Evolutionary conservation across 2,888 invertebrate species (phyloP).

Genomic region (Sipha maydis): DNA sequence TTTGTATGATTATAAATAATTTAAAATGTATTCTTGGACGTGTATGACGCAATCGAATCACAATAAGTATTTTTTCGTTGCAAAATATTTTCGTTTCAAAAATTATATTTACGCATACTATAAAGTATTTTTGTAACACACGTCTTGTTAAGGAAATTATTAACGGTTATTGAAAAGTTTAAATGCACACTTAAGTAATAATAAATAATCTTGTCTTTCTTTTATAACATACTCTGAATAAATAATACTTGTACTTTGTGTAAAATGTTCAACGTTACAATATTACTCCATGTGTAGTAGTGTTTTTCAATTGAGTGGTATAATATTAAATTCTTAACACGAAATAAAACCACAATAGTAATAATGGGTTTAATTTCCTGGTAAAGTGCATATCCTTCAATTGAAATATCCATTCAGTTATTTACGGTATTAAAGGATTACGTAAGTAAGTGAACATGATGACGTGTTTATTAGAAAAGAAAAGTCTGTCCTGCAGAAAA

Average conservation of each 20-base stretch:
- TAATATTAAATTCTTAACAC: background rate
- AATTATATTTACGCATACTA: too few species aligned
- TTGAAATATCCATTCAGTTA: constrained; percentile 33
- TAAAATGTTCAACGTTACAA: background rate
- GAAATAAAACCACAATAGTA: background rate
- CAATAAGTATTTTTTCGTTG: too few species aligned
- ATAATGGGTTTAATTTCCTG: constrained; percentile 10
- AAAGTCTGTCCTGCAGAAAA: background rate
- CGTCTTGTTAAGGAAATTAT: background rate
- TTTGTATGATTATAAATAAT: too few species aligned
- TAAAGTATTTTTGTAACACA: background rate
- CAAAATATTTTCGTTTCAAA: too few species aligned
- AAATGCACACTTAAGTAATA: background rate
- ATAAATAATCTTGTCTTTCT: background rate
- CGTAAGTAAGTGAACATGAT: background rate
- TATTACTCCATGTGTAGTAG: background rate
- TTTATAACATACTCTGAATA: background rate
- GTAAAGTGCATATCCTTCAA: constrained; percentile 47
- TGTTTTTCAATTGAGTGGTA: constrained; percentile 2
- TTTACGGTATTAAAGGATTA: background rate
- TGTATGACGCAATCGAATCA: too few species aligned
- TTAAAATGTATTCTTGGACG: too few species aligned
- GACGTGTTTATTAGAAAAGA: constrained; percentile 10
- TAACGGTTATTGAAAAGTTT: background rate
- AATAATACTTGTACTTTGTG: background rate